A percentile compares a stretch with the other conserved stretches of the same genome.
Conservation (phyloP, 2,113 vertebrate species). For the Morone saxatilis region DNA sequence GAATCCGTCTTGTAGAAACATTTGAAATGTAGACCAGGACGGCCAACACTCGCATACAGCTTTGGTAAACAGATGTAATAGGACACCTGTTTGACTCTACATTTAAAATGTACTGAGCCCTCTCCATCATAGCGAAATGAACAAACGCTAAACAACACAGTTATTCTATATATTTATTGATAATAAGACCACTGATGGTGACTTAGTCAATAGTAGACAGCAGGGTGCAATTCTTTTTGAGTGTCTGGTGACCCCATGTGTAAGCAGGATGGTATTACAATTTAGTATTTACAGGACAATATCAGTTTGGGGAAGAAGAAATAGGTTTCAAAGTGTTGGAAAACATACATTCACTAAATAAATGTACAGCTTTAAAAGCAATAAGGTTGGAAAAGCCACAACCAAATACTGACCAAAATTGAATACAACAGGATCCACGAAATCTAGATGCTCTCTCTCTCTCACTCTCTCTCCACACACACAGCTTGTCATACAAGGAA, state of each 20-base stretch:
- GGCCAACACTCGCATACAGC: neutral
- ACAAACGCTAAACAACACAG: conserved; percentile 24
- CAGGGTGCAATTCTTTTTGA: conserved; percentile 80
- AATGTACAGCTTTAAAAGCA: conserved; percentile 64
- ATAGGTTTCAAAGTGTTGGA: conserved; percentile 41
- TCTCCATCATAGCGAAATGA: conserved; percentile 22
- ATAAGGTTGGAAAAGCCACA: conserved; percentile 54
- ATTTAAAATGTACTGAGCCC: neutral
- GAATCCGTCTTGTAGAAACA: neutral
- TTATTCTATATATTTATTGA: conserved; percentile 92
- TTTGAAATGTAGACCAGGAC: neutral
- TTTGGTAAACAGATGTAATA: neutral
- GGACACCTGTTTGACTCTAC: neutral
- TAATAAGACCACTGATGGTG: conserved; percentile 97
- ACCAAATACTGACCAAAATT: conserved; percentile 66
- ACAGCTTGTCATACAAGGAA: neutral
- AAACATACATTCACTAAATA: conserved; percentile 76
- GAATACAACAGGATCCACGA: conserved; percentile 45
- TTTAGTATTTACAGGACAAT: conserved; percentile 77
- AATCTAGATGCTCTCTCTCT: conserved; percentile 24
- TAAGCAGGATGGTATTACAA: conserved; percentile 78
- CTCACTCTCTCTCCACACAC: conserved; percentile 9
- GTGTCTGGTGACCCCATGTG: conserved; percentile 75
- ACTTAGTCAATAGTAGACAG: conserved; percentile 93
- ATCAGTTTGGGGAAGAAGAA: conserved; percentile 48